Base-by-base conservation (phyloP, 2,113 vertebrate genomes). In the Solea senegalensis region DNA sequence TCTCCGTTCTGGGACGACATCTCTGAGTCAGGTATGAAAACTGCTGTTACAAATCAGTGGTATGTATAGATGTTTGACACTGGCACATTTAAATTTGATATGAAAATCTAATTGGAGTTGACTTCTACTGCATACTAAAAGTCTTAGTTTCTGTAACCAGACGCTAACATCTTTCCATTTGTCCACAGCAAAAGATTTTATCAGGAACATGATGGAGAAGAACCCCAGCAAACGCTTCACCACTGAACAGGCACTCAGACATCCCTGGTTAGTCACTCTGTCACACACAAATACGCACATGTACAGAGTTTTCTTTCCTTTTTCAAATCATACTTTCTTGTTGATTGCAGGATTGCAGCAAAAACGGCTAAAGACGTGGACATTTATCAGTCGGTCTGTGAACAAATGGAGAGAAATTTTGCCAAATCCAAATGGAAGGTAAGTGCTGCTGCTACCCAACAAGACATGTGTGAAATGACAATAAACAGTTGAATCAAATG, bases 381-480 rank as follows among this genome's bases (percentile, higher is more conserved):
- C 91, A 96, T 98, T 86, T 95, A 94, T 82, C 91, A 92, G 7
- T 97, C 96, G 10, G 95, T 98, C 84, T 96, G 94, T 12, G 94
- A 95, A 71, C 96, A 98, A 93, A 95, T 98, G 73, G 95, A 96
- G 92, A 97, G 94, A 69, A 98, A 95, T 90, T 98, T 97, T 85
- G 94, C 95, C 88, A 96, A 94, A 92, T 96, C 95, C 75, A 98
- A 95, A 76, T 98, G 97, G 97, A 95, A 92, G 94, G 97, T 98
- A 81, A 92, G 94, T 75, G 1, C 43, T 54, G 16, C n/a, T 27
- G 10, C 57, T 59, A 58, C 56, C 21, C 6, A 59, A 43, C 11
- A 58, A 58, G 21, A 43, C 2, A n/a, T n/a, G 4, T 4, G 40
- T 44, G 40, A 21, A 21, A 21, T 21, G 21, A 21, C 21, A 21